A percentile compares a stretch with the other conserved stretches of the same genome.
Conservation (phyloP, 2,113 vertebrate genomes). For the Dicaeum eximium region DNA sequence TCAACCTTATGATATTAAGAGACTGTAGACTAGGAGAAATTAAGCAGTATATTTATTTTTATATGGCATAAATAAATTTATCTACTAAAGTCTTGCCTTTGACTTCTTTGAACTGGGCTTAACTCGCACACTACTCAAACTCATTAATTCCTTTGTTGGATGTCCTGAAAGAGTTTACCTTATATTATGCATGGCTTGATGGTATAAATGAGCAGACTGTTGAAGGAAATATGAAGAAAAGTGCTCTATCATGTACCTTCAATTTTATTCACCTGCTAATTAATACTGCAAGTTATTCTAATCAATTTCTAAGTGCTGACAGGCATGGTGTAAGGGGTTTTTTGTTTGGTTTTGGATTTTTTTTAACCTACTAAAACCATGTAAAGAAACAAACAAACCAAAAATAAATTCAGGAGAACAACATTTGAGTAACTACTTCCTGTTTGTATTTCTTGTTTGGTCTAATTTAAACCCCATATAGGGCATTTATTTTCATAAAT, state of each 20-base stretch:
- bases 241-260: neutral
- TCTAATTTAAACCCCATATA: neutral
- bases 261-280: neutral
- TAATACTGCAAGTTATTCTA: neutral
- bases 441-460: neutral
- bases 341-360: neutral
- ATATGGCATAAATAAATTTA: neutral
- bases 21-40: neutral
- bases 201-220: neutral
- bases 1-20: neutral
- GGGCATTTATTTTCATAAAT: neutral
- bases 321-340: accelerated
- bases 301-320: neutral
- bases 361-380: neutral
- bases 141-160: neutral
- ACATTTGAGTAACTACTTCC: neutral
- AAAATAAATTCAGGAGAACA: neutral
- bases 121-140: neutral
- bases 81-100: neutral
- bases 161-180: neutral
- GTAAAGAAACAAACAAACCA: neutral
- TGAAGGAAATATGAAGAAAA: neutral
- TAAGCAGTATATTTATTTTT: neutral
- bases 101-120: neutral
- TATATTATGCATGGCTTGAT: neutral